Base-by-base conservation (phyloP, 2,113 vertebrate species). In the Alligator sinensis region DNA sequence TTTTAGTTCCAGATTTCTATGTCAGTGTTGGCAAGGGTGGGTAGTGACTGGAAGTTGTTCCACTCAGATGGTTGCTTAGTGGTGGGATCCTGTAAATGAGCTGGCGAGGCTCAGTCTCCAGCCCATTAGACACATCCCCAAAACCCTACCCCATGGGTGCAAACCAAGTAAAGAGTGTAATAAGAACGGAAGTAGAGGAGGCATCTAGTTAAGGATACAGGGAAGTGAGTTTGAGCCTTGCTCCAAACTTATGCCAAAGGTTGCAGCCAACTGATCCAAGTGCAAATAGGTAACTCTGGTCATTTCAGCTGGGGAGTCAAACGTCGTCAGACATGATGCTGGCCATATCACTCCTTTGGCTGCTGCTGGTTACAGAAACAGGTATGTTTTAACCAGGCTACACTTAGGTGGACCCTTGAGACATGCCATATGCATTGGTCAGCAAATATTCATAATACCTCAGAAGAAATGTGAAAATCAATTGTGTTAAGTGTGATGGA, bases 1-100 rank as follows among this genome's bases (percentile, higher is more conserved):
- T 94, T 96, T 91, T 74, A 94, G 68, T 97, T 93, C 84, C 85
- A 95, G 91, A 96, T 92, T 85, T 90, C 87, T 91, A 58, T 84
- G 83, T 94, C 94, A 84, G 77, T 95, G 89, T 93, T 95, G 96
- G 96, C 96, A 94, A 94, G 93, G 84, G 85, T 30, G 92, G 94
- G 70, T 87, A 91, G 89, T 83, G 84, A 92, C 70, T 96, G 95
- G 85, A 96, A 94, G 85, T 94, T 82, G 88, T 89, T 95, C 89
- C 93, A 94, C 87, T 91, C 90, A 93, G 92, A 95, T 85, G 86
- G 94, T 95, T 92, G 83, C 87, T 96, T 92, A 28, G 62, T 66
- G 60, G 93, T 95, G 92, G 95, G 95, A 96, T 95, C 96, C 95
- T 92, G 95, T 95, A 93, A 96, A 97, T 89, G 93, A 96, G 95